phyloP scores from a whole-genome alignment of 2,113 vertebrate genomes.

The Ploceus nigricollis region DNA sequence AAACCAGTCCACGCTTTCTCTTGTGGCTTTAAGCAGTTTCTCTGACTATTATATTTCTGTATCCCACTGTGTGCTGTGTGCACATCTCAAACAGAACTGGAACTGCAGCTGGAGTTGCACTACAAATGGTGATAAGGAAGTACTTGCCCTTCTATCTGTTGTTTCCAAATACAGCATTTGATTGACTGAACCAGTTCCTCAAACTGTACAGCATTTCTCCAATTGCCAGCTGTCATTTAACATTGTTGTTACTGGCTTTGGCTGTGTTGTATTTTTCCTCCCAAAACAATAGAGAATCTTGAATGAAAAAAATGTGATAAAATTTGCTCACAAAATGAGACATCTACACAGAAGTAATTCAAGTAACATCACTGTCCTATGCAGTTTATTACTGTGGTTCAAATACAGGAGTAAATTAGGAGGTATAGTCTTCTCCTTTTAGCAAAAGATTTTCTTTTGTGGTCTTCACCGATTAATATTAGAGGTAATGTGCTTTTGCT shows the following conservation, averaged over 20 bases:
- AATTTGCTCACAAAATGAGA: neutral
- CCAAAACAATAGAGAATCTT: neutral
- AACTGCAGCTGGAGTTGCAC: neutral
- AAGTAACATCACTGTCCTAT: neutral
- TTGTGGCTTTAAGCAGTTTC: neutral
- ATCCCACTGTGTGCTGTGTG: neutral
- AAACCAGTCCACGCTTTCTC: neutral
- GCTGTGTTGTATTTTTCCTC: neutral
- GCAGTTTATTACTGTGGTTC: neutral
- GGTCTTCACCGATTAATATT: neutral
- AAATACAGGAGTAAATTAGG: neutral
- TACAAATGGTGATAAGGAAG: neutral
- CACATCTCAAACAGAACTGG: neutral
- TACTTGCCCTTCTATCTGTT: neutral
- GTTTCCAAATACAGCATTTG: slow-evolving; percentile 5
- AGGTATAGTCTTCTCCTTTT: neutral
- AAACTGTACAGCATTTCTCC: neutral
- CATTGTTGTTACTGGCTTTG: neutral
- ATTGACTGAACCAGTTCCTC: neutral
- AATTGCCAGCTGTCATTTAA: neutral
- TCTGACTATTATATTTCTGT: neutral
- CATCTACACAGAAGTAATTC: neutral
- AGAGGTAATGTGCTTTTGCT: neutral
- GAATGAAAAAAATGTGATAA: neutral
- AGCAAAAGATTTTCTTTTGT: neutral